Conservation (phyloP, 2,888 invertebrate genomes). For the Neoitamus cyanurus region DNA sequence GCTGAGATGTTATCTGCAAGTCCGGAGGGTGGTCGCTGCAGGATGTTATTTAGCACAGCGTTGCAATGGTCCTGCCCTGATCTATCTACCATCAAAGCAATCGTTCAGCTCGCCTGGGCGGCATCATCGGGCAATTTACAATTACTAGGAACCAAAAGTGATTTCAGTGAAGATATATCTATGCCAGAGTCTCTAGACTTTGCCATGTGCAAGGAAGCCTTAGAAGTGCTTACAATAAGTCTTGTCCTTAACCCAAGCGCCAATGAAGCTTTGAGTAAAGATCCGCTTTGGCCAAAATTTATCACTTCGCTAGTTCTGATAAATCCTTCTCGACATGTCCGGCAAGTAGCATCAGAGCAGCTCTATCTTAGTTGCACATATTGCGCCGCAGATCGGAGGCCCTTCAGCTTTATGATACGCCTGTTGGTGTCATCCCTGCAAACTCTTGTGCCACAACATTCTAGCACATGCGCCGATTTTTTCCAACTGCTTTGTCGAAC, state of each 20-base stretch:
- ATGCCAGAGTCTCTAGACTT: slow-evolving; percentile 75
- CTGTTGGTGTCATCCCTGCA: slow-evolving; percentile 63
- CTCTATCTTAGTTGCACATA: slow-evolving; percentile 65
- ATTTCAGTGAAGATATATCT: slow-evolving; percentile 66
- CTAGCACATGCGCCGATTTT: slow-evolving; percentile 65
- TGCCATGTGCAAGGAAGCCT: slow-evolving; percentile 87
- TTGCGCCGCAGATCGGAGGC: slow-evolving; percentile 65
- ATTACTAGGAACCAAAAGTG: slow-evolving; percentile 72
- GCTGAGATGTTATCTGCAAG: slow-evolving; percentile 72
- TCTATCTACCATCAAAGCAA: slow-evolving; percentile 76
- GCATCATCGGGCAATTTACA: slow-evolving; percentile 80
- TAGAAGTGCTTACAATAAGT: slow-evolving; percentile 91
- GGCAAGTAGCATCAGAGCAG: slow-evolving; percentile 65
- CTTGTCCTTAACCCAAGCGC: slow-evolving; percentile 90
- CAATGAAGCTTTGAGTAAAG: slow-evolving; percentile 82
- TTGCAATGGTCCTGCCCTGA: slow-evolving; percentile 79
- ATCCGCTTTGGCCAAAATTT: slow-evolving; percentile 88
- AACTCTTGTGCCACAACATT: slow-evolving; percentile 62
- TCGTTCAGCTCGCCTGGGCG: slow-evolving; percentile 83
- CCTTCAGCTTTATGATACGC: slow-evolving; percentile 65
- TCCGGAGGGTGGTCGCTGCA: slow-evolving; percentile 68
- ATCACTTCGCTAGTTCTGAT: slow-evolving; percentile 88
- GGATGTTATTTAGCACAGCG: slow-evolving; percentile 70
- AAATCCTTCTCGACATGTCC: slow-evolving; percentile 78
- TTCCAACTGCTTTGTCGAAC: slow-evolving; percentile 65